Percentiles rank a stretch among this genome's conserved stretches.
phyloP scores from a whole-genome alignment of 2,888 invertebrate genomes.

The Gymnoscelis rufifasciata region DNA sequence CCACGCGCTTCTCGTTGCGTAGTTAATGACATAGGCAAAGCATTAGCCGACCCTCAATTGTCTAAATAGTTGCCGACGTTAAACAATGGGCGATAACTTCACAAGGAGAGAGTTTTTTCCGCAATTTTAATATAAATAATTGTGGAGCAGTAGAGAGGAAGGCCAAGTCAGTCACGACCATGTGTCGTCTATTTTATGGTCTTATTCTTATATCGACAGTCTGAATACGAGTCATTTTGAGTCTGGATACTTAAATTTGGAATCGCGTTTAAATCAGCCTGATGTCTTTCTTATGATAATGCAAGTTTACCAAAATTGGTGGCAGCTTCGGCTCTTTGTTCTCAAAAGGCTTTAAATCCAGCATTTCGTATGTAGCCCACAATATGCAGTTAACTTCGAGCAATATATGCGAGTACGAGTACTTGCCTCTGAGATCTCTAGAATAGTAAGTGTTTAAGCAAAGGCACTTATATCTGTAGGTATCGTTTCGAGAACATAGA shows the following conservation, averaged over 20 bases:
- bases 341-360: conserved; percentile 4
- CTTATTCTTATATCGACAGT: conserved; percentile 39
- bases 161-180: conserved; percentile 57
- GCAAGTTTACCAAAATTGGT: conserved; percentile 4
- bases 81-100: conserved; percentile 53
- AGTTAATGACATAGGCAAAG: conserved; percentile 38
- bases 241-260: conserved; percentile 19
- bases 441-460: not conserved
- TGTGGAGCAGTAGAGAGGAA: conserved; percentile 52
- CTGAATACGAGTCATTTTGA: conserved; percentile 25
- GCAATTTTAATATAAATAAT: conserved; percentile 63
- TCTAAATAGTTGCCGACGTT: conserved; percentile 51
- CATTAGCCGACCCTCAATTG: conserved; percentile 47
- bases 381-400: not conserved
- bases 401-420: not conserved
- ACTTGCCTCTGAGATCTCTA: no score
- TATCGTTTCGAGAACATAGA: not conserved
- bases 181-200: conserved; percentile 45
- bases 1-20: conserved; percentile 47
- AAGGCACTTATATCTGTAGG: not conserved
- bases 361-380: not conserved
- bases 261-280: conserved; percentile 5
- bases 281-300: conserved; percentile 14
- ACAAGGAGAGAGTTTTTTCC: conserved; percentile 56
- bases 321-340: conserved; percentile 5